Evolutionary conservation across 2,113 vertebrate species (phyloP), one percentile per base, ranked within the genome.

Genomic region (Cyanistes caeruleus): DNA sequence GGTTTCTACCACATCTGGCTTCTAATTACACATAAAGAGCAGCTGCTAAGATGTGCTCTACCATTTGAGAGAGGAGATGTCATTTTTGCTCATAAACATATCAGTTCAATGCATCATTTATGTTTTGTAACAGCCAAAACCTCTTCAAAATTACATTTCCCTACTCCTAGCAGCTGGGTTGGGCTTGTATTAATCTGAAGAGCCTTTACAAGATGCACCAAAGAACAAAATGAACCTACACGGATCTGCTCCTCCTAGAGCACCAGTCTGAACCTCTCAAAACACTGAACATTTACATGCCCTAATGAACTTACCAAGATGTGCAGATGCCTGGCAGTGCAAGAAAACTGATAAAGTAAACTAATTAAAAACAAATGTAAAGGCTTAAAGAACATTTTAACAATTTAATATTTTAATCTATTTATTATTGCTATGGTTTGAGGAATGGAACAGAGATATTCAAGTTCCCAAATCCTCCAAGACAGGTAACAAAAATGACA

Each of bases 1-100:
- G 16, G 52, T 89, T 92, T 79, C 77, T n/a, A 79, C 30, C 65
- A 82, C 83, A 93, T 91, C 90, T 93, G 69, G 59, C 67, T 90
- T 85, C 58, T 79, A 87, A 96, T 76, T 87, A 39, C 49, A 46
- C 27, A 55, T 10, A 37, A 90, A 79, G 24, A 92, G 59, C 83
- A 96, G 65, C 46, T 94, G 76, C 65, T 70, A 28, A 59, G 5
- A 87, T 52, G 16, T 24, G 23, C 19, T 84, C 31, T 43, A 30
- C 60, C 31, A 76, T 79, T 93, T 78, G 43, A 91, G 64, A 59
- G 3, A 62, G 52, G 24, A 65, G 35, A 59, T 19, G 31, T 4
- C 64, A 41, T 81, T 62, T 73, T 48, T 10, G 3, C 31, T 55
- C 53, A 63, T 13, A 78, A 78, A 73, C 24, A 20, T 2, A 64